Conservation (phyloP, 92 coral and sea anemone genomes). For the Porites rus region DNA sequence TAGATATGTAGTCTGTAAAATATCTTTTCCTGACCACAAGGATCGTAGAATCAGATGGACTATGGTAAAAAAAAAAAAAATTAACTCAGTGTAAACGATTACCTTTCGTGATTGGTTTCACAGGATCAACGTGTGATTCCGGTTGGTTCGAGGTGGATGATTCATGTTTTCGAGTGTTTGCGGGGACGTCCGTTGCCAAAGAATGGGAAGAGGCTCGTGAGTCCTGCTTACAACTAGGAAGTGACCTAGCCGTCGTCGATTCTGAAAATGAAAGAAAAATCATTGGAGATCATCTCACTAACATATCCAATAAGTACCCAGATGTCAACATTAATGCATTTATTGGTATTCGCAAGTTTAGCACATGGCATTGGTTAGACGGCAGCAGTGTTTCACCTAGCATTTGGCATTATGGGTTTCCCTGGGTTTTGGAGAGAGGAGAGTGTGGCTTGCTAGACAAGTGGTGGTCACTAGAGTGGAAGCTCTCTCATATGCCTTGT, state of each 20-base stretch:
- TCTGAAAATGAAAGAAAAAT: conserved; percentile 34
- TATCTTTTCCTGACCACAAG: no score
- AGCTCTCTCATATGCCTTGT: neutral
- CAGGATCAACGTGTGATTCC: conserved; percentile 27
- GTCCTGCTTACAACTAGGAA: neutral
- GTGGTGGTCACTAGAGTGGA: neutral
- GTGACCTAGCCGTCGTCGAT: conserved; percentile 66
- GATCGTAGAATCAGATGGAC: no score
- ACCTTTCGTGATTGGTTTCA: neutral
- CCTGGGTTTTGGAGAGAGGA: neutral
- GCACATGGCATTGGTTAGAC: conserved; percentile 25
- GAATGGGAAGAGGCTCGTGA: conserved; percentile 4
- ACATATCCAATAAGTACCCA: neutral
- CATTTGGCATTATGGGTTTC: conserved; percentile 17
- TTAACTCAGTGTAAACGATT: no score
- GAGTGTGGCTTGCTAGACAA: neutral
- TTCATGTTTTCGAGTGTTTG: conserved; percentile 32
- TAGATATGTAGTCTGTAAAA: no score
- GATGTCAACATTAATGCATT: neutral
- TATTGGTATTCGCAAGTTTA: conserved; percentile 12
- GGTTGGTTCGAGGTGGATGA: conserved; percentile 38
- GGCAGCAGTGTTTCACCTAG: neutral
- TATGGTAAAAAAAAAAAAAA: no score
- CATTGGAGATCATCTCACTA: neutral
- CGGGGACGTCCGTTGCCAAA: neutral